Evolutionary conservation across 2,888 invertebrate genomes (phyloP), one percentile per base, ranked within the genome.

Genomic region (Aphidoletes aphidimyza): DNA sequence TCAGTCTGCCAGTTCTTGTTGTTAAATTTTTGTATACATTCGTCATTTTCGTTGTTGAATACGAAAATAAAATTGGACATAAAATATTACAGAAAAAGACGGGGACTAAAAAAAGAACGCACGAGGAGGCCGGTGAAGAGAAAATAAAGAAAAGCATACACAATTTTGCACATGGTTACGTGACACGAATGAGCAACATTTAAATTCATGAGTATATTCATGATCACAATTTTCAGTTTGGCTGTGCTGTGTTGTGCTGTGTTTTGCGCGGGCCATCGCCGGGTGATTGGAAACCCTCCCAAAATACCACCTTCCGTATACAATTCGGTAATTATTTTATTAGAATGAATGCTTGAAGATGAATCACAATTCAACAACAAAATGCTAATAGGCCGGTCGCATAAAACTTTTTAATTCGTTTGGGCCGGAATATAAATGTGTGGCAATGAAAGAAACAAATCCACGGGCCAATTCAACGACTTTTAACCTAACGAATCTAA

Each of bases 241-340:
- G 0, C n/a, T 69, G 26, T 69, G 11, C 19, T 69, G 2, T 54
- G 22, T 47, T 47, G 11, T 11, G 47, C 19, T 47, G n/a, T 17
- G 8, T 6, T 47, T 47, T 47, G 8, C 8, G 9, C 47, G 17
- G 2, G 11, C 11, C 54, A 8, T 22, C 54, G 26, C 14, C 42
- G 42, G 8, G 6, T 26, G 2, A 19, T 30, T 19, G n/a, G 69
- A 30, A 69, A 69, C 2, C 34, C 5, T 14, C 6, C 30, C 9
- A 69, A 54, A 69, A 30, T 69, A 30, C 11, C 69, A 69, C 69
- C 54, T 54, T 54, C 9, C 30, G 8, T 3, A 22, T 2, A 8
- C 54, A 69, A 30, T 30, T 69, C n/a, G 14, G 11, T 34, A 69
- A 69, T 69, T 69, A 69, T 69, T 69, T 69, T 30, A 69, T 69